Evolutionary conservation across 2,888 invertebrate genomes (phyloP).

Genomic region (Bibio marci): DNA sequence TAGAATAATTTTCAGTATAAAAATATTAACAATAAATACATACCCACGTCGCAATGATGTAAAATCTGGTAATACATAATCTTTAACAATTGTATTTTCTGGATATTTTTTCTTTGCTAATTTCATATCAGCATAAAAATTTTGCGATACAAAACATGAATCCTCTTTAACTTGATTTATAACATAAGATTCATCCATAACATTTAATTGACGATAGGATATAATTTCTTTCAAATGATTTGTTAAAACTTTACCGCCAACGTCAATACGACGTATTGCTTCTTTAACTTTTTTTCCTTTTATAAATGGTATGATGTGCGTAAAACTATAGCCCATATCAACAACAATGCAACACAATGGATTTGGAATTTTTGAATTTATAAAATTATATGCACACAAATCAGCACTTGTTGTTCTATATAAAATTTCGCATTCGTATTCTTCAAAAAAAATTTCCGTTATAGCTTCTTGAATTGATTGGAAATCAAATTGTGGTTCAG

Average conservation of each 20-base stretch:
- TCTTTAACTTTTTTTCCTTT: constrained; percentile 51
- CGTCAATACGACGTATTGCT: constrained; percentile 69
- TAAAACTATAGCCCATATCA: constrained; percentile 91
- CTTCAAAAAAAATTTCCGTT: constrained; percentile 94
- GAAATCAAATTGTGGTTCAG: constrained; percentile 91
- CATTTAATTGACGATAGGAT: constrained; percentile 90
- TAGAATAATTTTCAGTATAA: no score
- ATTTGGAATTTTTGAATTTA: constrained; percentile 38
- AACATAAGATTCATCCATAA: constrained; percentile 97
- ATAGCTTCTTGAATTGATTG: constrained; percentile 73
- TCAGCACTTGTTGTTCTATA: constrained; percentile 66
- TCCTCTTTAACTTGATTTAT: constrained; percentile 99
- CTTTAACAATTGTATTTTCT: constrained; percentile 57
- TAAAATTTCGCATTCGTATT: constrained; percentile 78
- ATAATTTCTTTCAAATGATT: constrained; percentile 96
- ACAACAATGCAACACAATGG: constrained; percentile 61
- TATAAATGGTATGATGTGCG: constrained; percentile 84
- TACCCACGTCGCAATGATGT: constrained; percentile 73
- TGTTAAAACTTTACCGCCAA: constrained; percentile 92
- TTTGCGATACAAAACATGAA: constrained; percentile 76
- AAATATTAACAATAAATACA: no score
- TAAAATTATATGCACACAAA: constrained; percentile 48
- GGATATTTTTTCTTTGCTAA: constrained; percentile 40
- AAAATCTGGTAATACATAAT: constrained; percentile 95
- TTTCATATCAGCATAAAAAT: constrained; percentile 68